These are phyloP conservation scores for Holocentrus rufus DNA, from an alignment of 2,797 vertebrate species.

Conservation along the genomic window DNA sequence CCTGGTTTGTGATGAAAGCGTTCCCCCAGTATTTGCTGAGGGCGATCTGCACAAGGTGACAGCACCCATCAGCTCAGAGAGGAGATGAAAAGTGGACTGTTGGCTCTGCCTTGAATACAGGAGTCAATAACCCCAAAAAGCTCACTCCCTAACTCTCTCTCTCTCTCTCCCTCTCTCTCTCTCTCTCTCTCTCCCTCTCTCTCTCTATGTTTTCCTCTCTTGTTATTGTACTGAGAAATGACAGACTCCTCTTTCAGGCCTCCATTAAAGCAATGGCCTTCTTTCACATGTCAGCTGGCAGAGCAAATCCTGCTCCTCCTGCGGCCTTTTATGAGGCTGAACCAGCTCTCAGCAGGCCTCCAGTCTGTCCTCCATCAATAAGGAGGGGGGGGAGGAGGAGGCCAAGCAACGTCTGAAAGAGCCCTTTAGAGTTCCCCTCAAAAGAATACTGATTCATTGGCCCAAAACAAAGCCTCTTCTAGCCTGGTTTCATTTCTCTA, in stretches of 20 bases:
- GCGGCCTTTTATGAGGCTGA: constrained; percentile 74
- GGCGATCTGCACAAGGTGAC: not conserved
- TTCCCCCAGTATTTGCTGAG: not conserved
- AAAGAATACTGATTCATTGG: constrained; percentile 83
- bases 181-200: constrained; percentile 23
- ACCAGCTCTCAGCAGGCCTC: constrained; percentile 75
- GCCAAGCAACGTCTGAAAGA: constrained; percentile 72
- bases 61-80: not conserved
- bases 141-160: constrained; percentile 26
- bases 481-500: constrained; percentile 77
- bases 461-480: constrained; percentile 77
- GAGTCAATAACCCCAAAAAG: constrained; percentile 69
- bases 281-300: constrained; percentile 77
- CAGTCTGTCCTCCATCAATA: constrained; percentile 69
- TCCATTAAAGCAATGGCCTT: constrained; percentile 72
- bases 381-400: constrained; percentile 18
- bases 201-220: constrained; percentile 38
- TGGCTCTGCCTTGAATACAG: constrained; percentile 19
- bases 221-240: constrained; percentile 65
- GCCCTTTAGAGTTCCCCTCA: constrained; percentile 73
- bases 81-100: not conserved
- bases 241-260: constrained; percentile 74
- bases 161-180: constrained; percentile 37
- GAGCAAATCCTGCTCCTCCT: constrained; percentile 72
- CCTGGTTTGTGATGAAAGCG: not conserved